Evolutionary conservation across 2,797 vertebrate genomes (phyloP).

Genomic region (Sorex maritimensis): DNA sequence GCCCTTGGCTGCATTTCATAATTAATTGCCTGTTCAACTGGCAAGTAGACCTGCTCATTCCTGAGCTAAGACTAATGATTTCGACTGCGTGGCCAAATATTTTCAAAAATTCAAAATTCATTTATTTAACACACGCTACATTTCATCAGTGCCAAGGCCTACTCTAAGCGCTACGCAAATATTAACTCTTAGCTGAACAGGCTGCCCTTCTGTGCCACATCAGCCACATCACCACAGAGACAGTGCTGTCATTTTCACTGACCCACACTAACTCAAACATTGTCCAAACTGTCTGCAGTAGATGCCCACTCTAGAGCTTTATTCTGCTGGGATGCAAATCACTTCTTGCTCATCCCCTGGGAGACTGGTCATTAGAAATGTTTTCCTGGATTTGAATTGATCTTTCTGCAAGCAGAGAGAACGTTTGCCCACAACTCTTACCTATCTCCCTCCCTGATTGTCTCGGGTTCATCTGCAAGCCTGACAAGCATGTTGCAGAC

Average conservation of each 20-base stretch:
- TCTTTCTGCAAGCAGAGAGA: conserved; percentile 42
- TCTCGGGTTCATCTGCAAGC: background rate
- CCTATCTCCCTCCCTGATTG: conserved; percentile 8
- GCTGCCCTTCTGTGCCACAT: conserved; percentile 4
- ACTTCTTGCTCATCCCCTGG: conserved; percentile 39
- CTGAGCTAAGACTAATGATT: conserved; percentile 27
- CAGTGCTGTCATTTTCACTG: background rate
- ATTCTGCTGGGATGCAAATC: conserved; percentile 61
- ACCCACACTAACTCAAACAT: background rate
- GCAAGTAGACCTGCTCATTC: conserved; percentile 24
- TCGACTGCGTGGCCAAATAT: conserved; percentile 57
- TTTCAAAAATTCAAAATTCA: conserved; percentile 65
- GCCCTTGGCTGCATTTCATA: conserved; percentile 44
- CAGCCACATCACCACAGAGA: background rate
- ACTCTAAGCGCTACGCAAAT: conserved; percentile 11
- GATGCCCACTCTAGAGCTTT: background rate
- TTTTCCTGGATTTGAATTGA: conserved; percentile 72
- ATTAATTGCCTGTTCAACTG: background rate
- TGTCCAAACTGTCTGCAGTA: background rate
- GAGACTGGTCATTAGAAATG: conserved; percentile 67
- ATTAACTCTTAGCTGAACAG: conserved; percentile 12
- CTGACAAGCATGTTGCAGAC: conserved; percentile 56
- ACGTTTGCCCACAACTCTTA: conserved; percentile 49
- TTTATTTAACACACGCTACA: conserved; percentile 72
- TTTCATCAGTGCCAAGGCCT: background rate